These are phyloP conservation scores for Lepidonotus clava DNA, from an alignment of 2,888 invertebrate species.

Conservation along the genomic window DNA sequence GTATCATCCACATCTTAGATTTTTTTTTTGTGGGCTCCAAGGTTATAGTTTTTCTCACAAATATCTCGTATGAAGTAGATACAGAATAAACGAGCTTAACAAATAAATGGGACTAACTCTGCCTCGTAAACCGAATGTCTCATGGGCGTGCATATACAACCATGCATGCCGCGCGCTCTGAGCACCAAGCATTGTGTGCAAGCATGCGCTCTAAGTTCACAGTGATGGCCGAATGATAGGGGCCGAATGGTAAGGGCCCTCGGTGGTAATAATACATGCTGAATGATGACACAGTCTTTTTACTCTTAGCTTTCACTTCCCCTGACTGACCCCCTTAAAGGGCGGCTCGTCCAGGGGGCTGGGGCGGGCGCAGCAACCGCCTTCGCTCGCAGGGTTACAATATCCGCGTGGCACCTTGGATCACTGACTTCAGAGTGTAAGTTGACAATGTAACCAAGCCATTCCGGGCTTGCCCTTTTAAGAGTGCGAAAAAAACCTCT, in stretches of 20 bases:
- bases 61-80: neutral
- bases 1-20: neutral
- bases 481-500: neutral
- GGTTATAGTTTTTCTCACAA: neutral
- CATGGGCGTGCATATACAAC: too few relatives aligned
- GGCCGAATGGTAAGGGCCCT: too few relatives aligned
- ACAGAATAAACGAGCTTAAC: constrained; percentile 4
- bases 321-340: too few relatives aligned
- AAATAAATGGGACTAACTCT: constrained; percentile 46
- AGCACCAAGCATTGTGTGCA: too few relatives aligned
- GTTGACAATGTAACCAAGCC: neutral
- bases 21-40: neutral
- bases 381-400: neutral
- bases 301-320: neutral
- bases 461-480: neutral
- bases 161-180: neutral
- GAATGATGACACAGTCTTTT: neutral
- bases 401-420: neutral
- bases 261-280: constrained; percentile 13
- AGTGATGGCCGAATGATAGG: too few relatives aligned
- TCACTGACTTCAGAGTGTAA: neutral
- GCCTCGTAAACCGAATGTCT: neutral
- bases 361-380: neutral
- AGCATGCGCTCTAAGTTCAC: too few relatives aligned
- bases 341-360: too few relatives aligned